These are phyloP conservation scores for Edolisoma coerulescens DNA, from an alignment of 2,113 vertebrate genomes.

Conservation along the genomic window DNA sequence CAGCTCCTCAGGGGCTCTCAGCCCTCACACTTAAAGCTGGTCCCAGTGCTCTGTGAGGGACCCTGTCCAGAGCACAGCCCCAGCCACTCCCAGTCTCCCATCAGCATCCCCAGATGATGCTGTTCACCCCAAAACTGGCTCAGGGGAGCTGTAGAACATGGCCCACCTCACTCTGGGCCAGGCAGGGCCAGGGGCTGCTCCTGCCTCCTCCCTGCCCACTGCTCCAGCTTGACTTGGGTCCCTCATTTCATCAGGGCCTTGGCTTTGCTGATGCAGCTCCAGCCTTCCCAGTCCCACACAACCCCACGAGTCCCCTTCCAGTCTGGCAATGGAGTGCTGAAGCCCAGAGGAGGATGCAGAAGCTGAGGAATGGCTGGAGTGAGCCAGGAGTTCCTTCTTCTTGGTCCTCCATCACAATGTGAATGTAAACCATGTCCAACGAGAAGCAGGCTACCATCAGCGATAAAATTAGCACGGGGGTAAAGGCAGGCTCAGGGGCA, in stretches of 20 bases:
- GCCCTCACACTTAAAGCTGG: background rate
- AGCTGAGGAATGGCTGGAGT: background rate
- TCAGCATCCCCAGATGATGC: background rate
- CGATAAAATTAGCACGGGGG: background rate
- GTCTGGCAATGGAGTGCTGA: background rate
- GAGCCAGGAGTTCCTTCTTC: background rate
- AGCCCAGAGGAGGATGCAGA: background rate
- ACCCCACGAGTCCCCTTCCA: background rate
- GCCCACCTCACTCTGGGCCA: background rate
- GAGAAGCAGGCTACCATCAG: constrained; percentile 22
- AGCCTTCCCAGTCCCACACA: background rate
- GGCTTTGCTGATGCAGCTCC: background rate
- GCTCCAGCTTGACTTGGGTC: background rate
- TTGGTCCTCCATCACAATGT: background rate
- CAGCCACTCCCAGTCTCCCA: background rate
- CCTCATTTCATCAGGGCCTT: background rate
- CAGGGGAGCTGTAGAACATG: background rate
- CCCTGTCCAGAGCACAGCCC: background rate
- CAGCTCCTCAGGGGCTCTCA: background rate
- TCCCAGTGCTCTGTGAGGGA: background rate
- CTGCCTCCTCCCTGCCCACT: background rate
- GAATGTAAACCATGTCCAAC: constrained; percentile 15
- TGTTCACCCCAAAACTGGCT: background rate
- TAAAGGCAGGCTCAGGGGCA: background rate
- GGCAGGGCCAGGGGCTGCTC: background rate